phyloP scores from a whole-genome alignment of 2,113 vertebrate genomes.

The Zapornia atra region DNA sequence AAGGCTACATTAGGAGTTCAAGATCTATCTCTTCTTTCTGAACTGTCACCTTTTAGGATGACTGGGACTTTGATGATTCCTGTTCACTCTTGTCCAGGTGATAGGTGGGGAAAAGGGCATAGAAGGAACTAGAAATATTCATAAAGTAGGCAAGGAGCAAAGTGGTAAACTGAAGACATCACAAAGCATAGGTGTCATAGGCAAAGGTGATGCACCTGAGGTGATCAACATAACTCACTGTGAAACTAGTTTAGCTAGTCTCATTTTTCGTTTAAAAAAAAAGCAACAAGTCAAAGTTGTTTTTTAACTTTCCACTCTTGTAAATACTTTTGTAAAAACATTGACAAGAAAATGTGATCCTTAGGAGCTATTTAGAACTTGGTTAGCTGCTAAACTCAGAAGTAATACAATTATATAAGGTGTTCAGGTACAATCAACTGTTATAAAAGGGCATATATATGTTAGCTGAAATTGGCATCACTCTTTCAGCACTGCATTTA shows the following conservation, averaged over 20 bases:
- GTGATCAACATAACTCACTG: neutral
- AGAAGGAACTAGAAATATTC: neutral
- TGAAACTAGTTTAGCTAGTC: neutral
- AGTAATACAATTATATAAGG: neutral
- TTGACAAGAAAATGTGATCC: neutral
- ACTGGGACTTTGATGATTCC: neutral
- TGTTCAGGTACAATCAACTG: neutral
- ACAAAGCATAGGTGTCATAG: neutral
- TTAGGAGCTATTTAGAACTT: neutral
- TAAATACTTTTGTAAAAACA: neutral
- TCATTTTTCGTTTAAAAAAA: neutral
- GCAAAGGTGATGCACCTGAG: neutral
- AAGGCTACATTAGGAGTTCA: neutral
- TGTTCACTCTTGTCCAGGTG: neutral
- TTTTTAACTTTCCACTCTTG: neutral
- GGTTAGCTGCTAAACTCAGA: neutral
- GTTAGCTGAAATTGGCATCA: neutral
- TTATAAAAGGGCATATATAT: neutral
- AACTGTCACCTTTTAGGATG: neutral
- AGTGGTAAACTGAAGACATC: neutral
- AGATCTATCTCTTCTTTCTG: neutral
- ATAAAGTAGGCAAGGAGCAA: accelerated
- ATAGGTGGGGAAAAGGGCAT: neutral
- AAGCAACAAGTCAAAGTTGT: neutral
- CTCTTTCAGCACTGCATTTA: neutral